Conservation (phyloP, 2,888 invertebrate species). For the Clanis bilineata region DNA sequence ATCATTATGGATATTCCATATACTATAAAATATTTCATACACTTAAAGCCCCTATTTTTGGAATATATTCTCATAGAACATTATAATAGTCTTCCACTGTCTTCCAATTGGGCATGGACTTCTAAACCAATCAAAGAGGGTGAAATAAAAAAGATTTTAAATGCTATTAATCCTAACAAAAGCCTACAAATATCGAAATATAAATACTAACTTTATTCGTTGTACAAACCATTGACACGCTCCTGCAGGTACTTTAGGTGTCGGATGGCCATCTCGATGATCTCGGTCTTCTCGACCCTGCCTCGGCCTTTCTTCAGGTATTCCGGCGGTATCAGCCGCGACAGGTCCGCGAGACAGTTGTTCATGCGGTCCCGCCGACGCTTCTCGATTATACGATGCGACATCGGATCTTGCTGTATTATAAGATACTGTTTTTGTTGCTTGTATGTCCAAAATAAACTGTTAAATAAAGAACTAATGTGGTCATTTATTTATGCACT, state of each 20-base stretch:
- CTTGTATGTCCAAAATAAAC: too few species aligned
- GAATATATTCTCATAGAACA: too few species aligned
- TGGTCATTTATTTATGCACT: too few species aligned
- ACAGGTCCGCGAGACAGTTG: slow-evolving; percentile 96
- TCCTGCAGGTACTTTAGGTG: slow-evolving; percentile 95
- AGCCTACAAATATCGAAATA: not conserved
- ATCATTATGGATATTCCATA: too few species aligned
- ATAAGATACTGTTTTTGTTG: slow-evolving; percentile 31
- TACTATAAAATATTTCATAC: too few species aligned
- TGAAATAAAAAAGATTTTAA: too few species aligned
- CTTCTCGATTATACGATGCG: slow-evolving; percentile 98
- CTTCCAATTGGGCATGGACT: too few species aligned
- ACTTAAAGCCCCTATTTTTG: too few species aligned
- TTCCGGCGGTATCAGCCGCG: slow-evolving; percentile 95
- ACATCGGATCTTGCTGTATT: slow-evolving; percentile 96
- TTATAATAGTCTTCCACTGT: too few species aligned
- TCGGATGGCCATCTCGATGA: slow-evolving; percentile 98
- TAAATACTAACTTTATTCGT: slow-evolving; percentile 5
- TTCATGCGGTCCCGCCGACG: slow-evolving; percentile 98
- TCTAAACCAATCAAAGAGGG: too few species aligned
- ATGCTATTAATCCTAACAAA: not conserved
- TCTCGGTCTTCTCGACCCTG: slow-evolving; percentile 98
- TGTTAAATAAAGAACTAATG: too few species aligned
- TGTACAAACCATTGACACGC: slow-evolving; percentile 64
- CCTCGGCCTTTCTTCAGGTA: slow-evolving; percentile 97